These are phyloP conservation scores for Drosophila pectinifera DNA, from an alignment of 1,140 invertebrate species.

Conservation along the genomic window DNA sequence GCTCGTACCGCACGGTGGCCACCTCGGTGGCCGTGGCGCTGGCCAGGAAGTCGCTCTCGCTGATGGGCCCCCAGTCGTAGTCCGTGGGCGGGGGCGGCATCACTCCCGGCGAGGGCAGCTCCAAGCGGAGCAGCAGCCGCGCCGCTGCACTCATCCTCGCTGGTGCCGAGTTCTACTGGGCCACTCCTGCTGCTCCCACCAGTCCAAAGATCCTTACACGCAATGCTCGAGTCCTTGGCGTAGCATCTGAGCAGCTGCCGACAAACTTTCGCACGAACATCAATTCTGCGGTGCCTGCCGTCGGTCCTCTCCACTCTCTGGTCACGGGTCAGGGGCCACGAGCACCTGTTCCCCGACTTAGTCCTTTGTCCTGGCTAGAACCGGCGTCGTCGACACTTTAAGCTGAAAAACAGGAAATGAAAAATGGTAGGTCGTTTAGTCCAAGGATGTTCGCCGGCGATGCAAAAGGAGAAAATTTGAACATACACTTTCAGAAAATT, in stretches of 20 bases:
- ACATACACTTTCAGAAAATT: background rate
- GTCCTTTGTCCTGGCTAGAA: slow-evolving; percentile 39
- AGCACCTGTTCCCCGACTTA: slow-evolving; percentile 18
- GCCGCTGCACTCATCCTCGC: slow-evolving; percentile 41
- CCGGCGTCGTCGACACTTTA: slow-evolving; percentile 67
- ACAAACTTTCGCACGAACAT: slow-evolving; percentile 56
- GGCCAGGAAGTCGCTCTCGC: slow-evolving; percentile 59
- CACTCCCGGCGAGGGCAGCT: slow-evolving; percentile 42
- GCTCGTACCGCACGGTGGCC: slow-evolving; percentile 51
- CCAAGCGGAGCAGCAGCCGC: slow-evolving; percentile 57
- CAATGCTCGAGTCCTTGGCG: slow-evolving; percentile 11
- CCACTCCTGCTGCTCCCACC: background rate
- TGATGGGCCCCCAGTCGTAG: slow-evolving; percentile 62
- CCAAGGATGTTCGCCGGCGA: slow-evolving; percentile 15
- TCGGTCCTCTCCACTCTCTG: background rate
- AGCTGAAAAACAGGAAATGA: slow-evolving; percentile 79
- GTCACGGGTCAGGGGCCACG: slow-evolving; percentile 25
- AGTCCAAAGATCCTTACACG: background rate
- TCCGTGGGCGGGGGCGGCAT: slow-evolving; percentile 57
- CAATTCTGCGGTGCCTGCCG: slow-evolving; percentile 51
- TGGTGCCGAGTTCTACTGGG: slow-evolving; percentile 14
- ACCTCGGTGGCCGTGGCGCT: slow-evolving; percentile 56
- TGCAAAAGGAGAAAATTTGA: slow-evolving; percentile 15
- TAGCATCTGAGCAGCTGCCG: slow-evolving; percentile 48
- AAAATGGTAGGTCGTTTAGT: slow-evolving; percentile 71